A percentile compares a stretch with the other conserved stretches of the same genome.
phyloP scores from a whole-genome alignment of 2,888 invertebrate species.

The Rhagophthalmus giganteus region DNA sequence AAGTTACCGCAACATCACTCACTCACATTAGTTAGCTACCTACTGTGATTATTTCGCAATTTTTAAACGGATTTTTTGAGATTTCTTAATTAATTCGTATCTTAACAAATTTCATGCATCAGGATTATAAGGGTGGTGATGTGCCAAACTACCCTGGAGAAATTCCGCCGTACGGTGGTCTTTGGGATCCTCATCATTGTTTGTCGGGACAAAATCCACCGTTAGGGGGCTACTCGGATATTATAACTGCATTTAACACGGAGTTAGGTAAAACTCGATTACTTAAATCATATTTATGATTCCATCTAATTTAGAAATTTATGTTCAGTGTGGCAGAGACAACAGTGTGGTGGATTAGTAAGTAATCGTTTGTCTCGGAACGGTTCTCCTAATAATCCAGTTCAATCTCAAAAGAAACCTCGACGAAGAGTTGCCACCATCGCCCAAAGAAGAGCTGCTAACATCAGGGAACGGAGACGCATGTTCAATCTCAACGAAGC shows the following conservation, averaged over 20 bases:
- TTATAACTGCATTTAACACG: constrained; percentile 68
- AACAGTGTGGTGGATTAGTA: constrained; percentile 60
- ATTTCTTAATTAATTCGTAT: background rate
- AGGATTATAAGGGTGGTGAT: constrained; percentile 42
- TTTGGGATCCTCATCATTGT: constrained; percentile 62
- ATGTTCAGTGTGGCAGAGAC: constrained; percentile 58
- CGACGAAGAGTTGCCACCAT: constrained; percentile 86
- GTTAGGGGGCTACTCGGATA: constrained; percentile 67
- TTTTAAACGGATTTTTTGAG: no score
- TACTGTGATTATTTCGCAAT: no score
- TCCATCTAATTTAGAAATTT: background rate
- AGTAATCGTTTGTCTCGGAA: constrained; percentile 45
- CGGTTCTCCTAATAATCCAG: constrained; percentile 37
- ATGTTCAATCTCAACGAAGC: constrained; percentile 97
- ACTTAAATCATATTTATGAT: no score
- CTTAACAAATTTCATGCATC: no score
- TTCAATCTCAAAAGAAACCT: constrained; percentile 71
- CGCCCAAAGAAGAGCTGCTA: constrained; percentile 88
- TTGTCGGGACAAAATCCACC: constrained; percentile 63
- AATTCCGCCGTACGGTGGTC: constrained; percentile 57
- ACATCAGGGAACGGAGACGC: constrained; percentile 87
- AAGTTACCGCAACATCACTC: no score
- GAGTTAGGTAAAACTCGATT: constrained; percentile 62
- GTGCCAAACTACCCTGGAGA: constrained; percentile 47
- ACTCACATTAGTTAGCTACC: no score